These are phyloP conservation scores for Neoascia interrupta DNA, from an alignment of 2,888 invertebrate genomes.

Conservation along the genomic window DNA sequence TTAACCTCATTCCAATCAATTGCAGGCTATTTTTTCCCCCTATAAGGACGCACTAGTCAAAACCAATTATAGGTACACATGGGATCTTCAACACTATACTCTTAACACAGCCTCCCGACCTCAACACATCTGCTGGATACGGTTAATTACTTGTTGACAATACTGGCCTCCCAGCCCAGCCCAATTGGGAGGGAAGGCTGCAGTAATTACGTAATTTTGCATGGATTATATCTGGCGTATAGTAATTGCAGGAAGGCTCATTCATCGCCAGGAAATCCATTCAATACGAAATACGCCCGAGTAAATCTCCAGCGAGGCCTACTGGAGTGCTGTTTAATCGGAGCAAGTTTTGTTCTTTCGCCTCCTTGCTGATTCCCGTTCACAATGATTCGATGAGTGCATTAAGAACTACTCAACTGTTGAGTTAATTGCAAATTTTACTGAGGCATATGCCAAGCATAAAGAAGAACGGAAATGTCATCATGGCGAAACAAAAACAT, in stretches of 20 bases:
- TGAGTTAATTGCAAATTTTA: slow-evolving; percentile 53
- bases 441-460: slow-evolving; percentile 19
- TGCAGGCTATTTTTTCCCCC: too few relatives aligned
- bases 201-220: slow-evolving; percentile 34
- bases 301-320: slow-evolving; percentile 30
- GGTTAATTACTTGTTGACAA: slow-evolving; percentile 56
- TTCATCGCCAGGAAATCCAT: slow-evolving; percentile 18
- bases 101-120: too few relatives aligned
- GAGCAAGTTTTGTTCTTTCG: slow-evolving; percentile 16
- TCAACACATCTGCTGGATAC: slow-evolving; percentile 11
- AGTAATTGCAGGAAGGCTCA: slow-evolving; percentile 40
- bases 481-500: slow-evolving; percentile 38
- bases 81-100: too few relatives aligned
- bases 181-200: neutral
- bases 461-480: slow-evolving; percentile 34
- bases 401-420: slow-evolving; percentile 11
- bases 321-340: slow-evolving; percentile 26
- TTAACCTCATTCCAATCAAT: too few relatives aligned
- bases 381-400: slow-evolving; percentile 35
- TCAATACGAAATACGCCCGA: slow-evolving; percentile 38
- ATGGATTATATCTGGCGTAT: slow-evolving; percentile 44
- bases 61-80: too few relatives aligned
- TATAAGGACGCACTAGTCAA: too few relatives aligned
- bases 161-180: neutral
- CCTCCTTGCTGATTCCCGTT: too few relatives aligned